Percentiles rank a stretch among this genome's conserved stretches.
Conservation (phyloP, 2,888 invertebrate genomes). For the Coleophora deauratella region DNA sequence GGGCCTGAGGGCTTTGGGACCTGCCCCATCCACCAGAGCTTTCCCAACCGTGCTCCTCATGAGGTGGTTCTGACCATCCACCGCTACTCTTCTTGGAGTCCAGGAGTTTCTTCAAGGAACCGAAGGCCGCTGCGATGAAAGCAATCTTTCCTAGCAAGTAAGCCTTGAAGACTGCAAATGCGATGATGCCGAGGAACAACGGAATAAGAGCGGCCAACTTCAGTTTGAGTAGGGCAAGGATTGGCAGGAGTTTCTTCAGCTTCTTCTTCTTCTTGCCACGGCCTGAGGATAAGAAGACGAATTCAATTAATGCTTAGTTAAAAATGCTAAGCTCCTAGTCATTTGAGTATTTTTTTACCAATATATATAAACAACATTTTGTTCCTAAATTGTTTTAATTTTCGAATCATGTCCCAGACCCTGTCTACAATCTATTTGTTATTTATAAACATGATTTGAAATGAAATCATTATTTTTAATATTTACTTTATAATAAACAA, state of each 20-base stretch:
- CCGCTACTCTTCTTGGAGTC: conserved; percentile 82
- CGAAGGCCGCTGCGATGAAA: conserved; percentile 82
- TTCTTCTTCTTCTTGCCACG: conserved; percentile 88
- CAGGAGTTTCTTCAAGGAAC: conserved; percentile 79
- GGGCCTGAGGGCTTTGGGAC: conserved; percentile 69
- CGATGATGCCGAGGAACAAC: conserved; percentile 81
- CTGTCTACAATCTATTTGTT: too few species aligned
- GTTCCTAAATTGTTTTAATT: too few species aligned
- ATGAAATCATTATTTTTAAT: too few species aligned
- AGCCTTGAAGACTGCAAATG: conserved; percentile 88
- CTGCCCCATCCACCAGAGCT: conserved; percentile 78
- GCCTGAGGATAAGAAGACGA: conserved; percentile 52
- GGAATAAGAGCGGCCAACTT: conserved; percentile 85
- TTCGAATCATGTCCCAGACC: too few species aligned
- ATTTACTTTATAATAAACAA: too few species aligned
- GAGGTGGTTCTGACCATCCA: conserved; percentile 78
- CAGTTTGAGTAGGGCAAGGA: conserved; percentile 84
- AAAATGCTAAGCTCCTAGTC: too few species aligned
- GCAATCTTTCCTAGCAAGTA: conserved; percentile 88
- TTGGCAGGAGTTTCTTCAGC: conserved; percentile 83
- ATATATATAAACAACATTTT: too few species aligned
- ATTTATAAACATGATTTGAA: too few species aligned
- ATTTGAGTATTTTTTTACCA: too few species aligned
- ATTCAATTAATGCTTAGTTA: not conserved
- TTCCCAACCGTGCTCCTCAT: conserved; percentile 72